Conservation (phyloP, 2,113 vertebrate species). For the Takifugu bimaculatus region DNA sequence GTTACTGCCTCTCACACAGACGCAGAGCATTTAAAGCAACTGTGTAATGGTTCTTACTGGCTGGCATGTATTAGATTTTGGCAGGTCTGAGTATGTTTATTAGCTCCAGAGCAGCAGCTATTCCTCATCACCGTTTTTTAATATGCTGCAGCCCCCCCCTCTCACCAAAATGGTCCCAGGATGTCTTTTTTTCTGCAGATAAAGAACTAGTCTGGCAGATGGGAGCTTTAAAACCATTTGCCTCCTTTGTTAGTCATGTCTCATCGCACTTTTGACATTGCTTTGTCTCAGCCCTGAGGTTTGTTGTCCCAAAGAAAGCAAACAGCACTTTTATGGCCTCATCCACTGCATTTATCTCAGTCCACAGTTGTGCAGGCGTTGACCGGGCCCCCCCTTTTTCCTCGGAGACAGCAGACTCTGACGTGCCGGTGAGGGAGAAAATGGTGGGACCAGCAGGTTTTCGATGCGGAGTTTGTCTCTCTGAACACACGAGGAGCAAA, state of each 20-base stretch:
- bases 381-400: conserved; percentile 8
- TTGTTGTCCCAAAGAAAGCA: conserved; percentile 58
- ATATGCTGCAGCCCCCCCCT: too few species aligned
- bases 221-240: conserved; percentile 59
- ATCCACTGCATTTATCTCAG: conserved; percentile 57
- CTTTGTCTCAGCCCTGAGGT: conserved; percentile 59
- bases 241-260: conserved; percentile 67
- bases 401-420: conserved; percentile 33
- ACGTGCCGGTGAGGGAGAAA: conserved; percentile 34
- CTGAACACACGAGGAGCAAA: too few species aligned
- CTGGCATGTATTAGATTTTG: too few species aligned
- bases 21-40: too few species aligned
- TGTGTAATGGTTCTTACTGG: too few species aligned
- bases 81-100: too few species aligned
- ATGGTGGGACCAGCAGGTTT: conserved; percentile 5
- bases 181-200: conserved; percentile 10
- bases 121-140: too few species aligned
- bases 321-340: conserved; percentile 61
- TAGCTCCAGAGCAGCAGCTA: too few species aligned
- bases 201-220: conserved; percentile 49
- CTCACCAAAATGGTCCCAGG: too few species aligned
- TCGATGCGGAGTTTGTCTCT: too few species aligned
- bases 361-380: conserved; percentile 52
- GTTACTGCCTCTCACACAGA: too few species aligned
- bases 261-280: conserved; percentile 67